phyloP scores from a whole-genome alignment of 2,113 vertebrate genomes.

The Aegypius monachus region DNA sequence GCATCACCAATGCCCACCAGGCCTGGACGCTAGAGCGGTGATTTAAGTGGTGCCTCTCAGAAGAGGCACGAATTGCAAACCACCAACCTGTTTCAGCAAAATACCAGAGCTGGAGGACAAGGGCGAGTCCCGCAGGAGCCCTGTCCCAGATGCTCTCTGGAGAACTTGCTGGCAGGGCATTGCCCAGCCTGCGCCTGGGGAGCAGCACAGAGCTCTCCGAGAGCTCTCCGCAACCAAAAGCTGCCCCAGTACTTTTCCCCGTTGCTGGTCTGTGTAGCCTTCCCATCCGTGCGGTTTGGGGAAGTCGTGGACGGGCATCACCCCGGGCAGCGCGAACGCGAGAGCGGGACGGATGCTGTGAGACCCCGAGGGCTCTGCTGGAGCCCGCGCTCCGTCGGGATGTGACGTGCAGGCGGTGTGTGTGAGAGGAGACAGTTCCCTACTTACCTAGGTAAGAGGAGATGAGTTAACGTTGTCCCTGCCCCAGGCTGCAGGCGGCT shows the following conservation, averaged over 20 bases:
- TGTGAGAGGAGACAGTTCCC: neutral
- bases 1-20: neutral
- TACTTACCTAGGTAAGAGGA: neutral
- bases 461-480: neutral
- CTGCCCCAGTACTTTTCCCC: neutral
- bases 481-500: neutral
- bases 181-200: fast-evolving
- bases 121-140: neutral
- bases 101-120: neutral
- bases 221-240: neutral
- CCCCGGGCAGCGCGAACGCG: neutral
- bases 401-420: neutral
- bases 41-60: neutral
- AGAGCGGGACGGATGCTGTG: neutral
- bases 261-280: neutral
- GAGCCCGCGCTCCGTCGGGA: neutral
- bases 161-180: neutral
- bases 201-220: neutral
- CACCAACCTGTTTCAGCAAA: neutral
- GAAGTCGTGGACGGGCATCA: fast-evolving
- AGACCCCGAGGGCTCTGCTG: neutral
- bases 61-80: neutral
- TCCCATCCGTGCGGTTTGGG: fast-evolving
- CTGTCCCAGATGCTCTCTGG: neutral
- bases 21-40: neutral